Percentiles rank a stretch among this genome's conserved stretches.
These are phyloP conservation scores for Synergus laeviventris DNA, from an alignment of 2,888 invertebrate species.

Conservation along the genomic window DNA sequence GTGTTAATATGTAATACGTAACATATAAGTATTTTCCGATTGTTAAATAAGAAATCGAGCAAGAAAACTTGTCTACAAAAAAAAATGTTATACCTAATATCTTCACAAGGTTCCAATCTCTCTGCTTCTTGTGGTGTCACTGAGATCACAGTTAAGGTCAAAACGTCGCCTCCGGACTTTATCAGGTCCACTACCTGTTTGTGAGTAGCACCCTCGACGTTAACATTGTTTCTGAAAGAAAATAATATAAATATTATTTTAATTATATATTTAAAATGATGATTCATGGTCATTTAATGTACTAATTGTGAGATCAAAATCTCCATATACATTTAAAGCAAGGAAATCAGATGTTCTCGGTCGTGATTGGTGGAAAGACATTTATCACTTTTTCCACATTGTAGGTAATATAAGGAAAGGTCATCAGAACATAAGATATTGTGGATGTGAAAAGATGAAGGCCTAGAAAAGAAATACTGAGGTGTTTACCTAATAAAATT, in stretches of 20 bases:
- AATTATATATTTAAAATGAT: too few relatives aligned
- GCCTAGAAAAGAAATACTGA: not conserved
- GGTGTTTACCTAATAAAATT: conserved; percentile 1
- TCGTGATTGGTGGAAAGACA: not conserved
- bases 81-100: conserved; percentile 65
- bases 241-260: conserved; percentile 1
- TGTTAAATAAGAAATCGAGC: not conserved
- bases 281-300: not conserved
- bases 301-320: not conserved
- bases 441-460: not conserved
- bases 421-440: not conserved
- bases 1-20: too few relatives aligned
- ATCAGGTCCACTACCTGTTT: conserved; percentile 99
- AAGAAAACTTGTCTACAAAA: not conserved
- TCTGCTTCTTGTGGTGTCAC: conserved; percentile 91
- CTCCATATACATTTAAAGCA: not conserved
- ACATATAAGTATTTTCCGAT: too few relatives aligned
- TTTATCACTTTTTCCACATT: not conserved
- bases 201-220: conserved; percentile 99
- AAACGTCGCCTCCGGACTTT: conserved; percentile 97
- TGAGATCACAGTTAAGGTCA: conserved; percentile 97
- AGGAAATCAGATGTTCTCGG: too few relatives aligned
- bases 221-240: conserved; percentile 93
- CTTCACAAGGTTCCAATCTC: conserved; percentile 75
- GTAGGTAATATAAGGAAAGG: not conserved